Evolutionary conservation across 1,140 invertebrate species (phyloP), one percentile per base, ranked within the genome.

Genomic region (Drosophila micromelanica): DNA sequence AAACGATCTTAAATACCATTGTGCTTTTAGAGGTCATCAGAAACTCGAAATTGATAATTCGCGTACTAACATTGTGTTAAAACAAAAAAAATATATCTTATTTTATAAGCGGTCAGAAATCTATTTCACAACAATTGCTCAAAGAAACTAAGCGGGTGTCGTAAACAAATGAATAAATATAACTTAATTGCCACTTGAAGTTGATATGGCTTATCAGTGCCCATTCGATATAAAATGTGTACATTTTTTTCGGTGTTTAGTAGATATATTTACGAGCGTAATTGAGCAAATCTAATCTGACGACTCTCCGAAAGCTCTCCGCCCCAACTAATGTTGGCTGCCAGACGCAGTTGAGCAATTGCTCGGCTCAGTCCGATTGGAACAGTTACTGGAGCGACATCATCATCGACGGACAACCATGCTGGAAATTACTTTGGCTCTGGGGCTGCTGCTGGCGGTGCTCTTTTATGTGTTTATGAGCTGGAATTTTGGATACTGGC

Each of bases 401-500:
- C 27, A 30, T 35, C 12, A 8, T 35, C 12, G 6, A 0, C 17
- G 38, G 37, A 37, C 0, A 71, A 87, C 64, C 43, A 62, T 82
- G 65, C 35, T 82, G 35, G 54, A 57, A 9, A 57, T 82, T 45
- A 79, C 78, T 43, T 42, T 87, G 62, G 32, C 42, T 32, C 20
- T 87, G 54, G 43, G 57, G 13, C 54, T 77, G 13, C 17, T 74
- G 13, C 23, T 56, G 0, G 20, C 38, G 0, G 72, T 45, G 0
- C 54, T 91, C 0, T 8, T 92, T 7, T 93, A 93, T 64, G 48
- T 75, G 0, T 82, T 91, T 57, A 60, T 92, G 51, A 85, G 71
- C 43, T 90, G 84, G 80, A 91, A 91, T 64, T 91, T 87, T 42
- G 68, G 80, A 54, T 90, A 92, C 71, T 93, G 92, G 92, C 56